phyloP scores from a whole-genome alignment of 1,140 invertebrate genomes.

The Amyelois transitella region DNA sequence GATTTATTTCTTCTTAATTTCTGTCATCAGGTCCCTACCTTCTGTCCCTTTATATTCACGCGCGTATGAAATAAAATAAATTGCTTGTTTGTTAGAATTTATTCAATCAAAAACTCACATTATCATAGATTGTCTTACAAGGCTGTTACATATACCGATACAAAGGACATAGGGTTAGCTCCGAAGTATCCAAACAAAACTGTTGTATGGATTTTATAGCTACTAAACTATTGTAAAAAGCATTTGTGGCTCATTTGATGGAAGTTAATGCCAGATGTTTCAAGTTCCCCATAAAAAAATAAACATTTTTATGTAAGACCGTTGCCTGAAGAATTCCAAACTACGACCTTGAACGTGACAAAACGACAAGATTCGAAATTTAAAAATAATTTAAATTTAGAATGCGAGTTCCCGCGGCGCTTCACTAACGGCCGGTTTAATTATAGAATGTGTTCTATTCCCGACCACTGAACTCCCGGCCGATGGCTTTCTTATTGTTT shows the following conservation, averaged over 20 bases:
- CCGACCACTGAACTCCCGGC: conserved; percentile 61
- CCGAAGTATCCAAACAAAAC: conserved; percentile 1
- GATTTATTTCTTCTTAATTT: too few species aligned
- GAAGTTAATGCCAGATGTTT: conserved; percentile 30
- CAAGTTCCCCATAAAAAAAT: conserved; percentile 16
- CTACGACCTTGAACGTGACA: conserved; percentile 68
- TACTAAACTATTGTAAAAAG: conserved; percentile 23
- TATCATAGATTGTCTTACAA: conserved; percentile 14
- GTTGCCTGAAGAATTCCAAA: conserved; percentile 38
- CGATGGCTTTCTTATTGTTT: conserved; percentile 62
- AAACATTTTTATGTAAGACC: conserved; percentile 26
- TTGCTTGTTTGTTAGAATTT: conserved; percentile 1
- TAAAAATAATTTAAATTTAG: conserved; percentile 58
- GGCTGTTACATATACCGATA: conserved; percentile 17
- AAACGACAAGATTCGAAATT: conserved; percentile 58
- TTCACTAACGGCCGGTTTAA: conserved; percentile 64
- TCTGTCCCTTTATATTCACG: too few species aligned
- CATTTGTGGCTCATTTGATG: conserved; percentile 12
- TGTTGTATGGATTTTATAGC: conserved; percentile 35
- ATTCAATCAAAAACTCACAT: conserved; percentile 14
- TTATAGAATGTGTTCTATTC: conserved; percentile 70
- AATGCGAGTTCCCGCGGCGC: conserved; percentile 53
- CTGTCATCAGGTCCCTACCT: too few species aligned
- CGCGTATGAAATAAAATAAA: background rate
- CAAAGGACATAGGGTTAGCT: conserved; percentile 3